These are phyloP conservation scores for Herpetotheres cachinnans DNA, from an alignment of 2,113 vertebrate species.

Conservation along the genomic window DNA sequence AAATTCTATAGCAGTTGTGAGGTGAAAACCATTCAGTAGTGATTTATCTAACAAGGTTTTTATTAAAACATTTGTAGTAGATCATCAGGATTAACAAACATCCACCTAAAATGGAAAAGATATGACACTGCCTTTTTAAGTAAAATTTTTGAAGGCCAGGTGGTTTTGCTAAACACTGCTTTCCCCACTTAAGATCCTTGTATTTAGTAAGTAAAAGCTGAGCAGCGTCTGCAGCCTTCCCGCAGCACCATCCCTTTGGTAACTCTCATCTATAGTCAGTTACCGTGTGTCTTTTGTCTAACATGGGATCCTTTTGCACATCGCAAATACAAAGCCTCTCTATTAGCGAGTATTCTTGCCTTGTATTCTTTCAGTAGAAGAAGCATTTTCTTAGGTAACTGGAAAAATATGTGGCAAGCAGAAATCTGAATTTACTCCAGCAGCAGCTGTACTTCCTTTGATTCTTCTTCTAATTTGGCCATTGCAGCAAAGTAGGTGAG, in stretches of 20 bases:
- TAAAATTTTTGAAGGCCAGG: not conserved
- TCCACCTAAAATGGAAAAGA: not conserved
- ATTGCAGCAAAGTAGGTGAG: fast-evolving
- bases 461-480: not conserved
- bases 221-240: not conserved
- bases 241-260: not conserved
- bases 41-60: not conserved
- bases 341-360: not conserved
- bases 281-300: not conserved
- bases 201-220: not conserved
- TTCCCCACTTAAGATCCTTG: not conserved
- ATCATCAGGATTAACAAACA: not conserved
- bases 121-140: not conserved
- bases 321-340: not conserved
- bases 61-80: not conserved
- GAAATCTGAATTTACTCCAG: not conserved
- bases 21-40: not conserved
- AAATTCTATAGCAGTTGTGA: not conserved
- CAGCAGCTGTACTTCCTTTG: not conserved
- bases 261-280: not conserved
- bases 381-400: not conserved
- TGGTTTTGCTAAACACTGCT: not conserved
- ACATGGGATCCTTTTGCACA: not conserved
- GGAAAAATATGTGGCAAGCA: not conserved
- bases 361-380: not conserved